Evolutionary conservation across 2,113 vertebrate species (phyloP), one percentile per base, ranked within the genome.

Genomic region (Mola mola): DNA sequence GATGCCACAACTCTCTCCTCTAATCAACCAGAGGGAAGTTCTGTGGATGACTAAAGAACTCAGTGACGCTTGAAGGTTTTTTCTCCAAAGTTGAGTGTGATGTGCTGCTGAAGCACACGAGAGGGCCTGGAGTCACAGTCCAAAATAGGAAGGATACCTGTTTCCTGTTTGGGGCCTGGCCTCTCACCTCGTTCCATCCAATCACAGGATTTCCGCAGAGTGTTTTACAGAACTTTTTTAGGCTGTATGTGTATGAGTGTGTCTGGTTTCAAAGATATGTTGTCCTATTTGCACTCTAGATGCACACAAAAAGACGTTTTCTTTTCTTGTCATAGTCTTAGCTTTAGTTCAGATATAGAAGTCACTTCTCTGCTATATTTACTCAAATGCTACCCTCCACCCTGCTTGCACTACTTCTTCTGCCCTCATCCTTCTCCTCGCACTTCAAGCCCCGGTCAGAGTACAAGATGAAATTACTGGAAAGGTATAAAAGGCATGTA

Each of bases 1-100:
- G 97, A 98, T 53, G 92, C 94, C 26, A 68, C 37, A 43, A 93
- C 72, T 90, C 92, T 93, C 62, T 90, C 93, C 59, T 93, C 93
- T 0, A 93, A 95, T 82, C 92, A 89, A 12, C 60, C 88, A 4
- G 94, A 95, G 1, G 9, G 79, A 5, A 58, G 90, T 64, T 91
- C 89, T 37, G 66, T 88, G 55, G 88, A 90, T 1, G 92, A 89
- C 36, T 75, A 83, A 53, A 17, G 61, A 3, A 61, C 21, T 7
- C 25, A 4, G 22, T 1, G 26, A 37, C 43, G 72, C 28, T 17
- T 42, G 91, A 84, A 49, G 74, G 31, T 88, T 85, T 84, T 73
- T 52, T 88, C 89, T 55, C 72, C 73, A 5, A 83, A 15, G 60
- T 84, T 84, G 78, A 86, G 82, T 21, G 60, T 74, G 34, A 85